Evolutionary conservation across 2,113 vertebrate genomes (phyloP).

Genomic region (Leptodactylus fuscus): DNA sequence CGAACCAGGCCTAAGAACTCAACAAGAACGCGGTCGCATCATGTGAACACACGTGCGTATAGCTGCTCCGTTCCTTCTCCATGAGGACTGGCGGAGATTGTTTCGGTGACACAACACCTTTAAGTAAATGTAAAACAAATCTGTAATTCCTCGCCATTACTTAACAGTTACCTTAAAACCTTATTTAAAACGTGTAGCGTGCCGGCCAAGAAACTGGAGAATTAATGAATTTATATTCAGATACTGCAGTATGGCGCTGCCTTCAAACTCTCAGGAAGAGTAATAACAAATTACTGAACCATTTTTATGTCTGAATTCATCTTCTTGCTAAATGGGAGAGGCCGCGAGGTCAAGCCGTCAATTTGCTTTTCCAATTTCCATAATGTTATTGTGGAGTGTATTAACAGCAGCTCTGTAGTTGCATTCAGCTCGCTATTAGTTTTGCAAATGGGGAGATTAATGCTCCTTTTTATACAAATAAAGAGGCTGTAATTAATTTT

Average conservation of each 20-base stretch:
- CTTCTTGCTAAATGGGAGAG: conserved; percentile 44
- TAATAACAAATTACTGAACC: conserved; percentile 55
- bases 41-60: too few relatives aligned
- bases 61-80: too few relatives aligned
- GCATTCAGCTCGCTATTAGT: conserved; percentile 46
- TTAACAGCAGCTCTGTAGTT: conserved; percentile 42
- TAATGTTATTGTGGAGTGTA: conserved; percentile 53
- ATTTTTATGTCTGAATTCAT: conserved; percentile 57
- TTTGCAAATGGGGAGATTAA: conserved; percentile 54
- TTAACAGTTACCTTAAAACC: conserved; percentile 39
- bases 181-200: conserved; percentile 17
- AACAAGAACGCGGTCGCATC: too few relatives aligned
- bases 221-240: conserved; percentile 47
- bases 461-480: conserved; percentile 47
- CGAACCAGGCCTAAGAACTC: too few relatives aligned
- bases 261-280: conserved; percentile 45
- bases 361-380: conserved; percentile 56
- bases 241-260: conserved; percentile 4
- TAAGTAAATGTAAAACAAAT: not conserved
- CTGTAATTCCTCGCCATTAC: conserved; percentile 3
- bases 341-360: conserved; percentile 53
- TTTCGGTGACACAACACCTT: not conserved
- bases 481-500: conserved; percentile 48
- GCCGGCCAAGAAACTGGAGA: not conserved
- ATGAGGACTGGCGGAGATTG: too few relatives aligned